Conservation (phyloP, 2,888 invertebrate species). For the Steinernema scapterisci region DNA sequence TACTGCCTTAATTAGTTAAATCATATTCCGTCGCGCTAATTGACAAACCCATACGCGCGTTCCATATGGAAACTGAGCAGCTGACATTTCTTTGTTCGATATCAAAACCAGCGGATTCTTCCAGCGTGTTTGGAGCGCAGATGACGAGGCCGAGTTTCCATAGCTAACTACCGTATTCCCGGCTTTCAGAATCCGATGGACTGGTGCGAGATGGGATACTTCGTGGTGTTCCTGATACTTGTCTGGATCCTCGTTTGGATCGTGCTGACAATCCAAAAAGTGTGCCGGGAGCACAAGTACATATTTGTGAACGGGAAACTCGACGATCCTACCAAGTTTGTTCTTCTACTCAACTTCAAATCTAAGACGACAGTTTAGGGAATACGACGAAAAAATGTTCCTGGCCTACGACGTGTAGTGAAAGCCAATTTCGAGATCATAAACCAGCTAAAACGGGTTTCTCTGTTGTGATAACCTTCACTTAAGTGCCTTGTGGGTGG, state of each 20-base stretch:
- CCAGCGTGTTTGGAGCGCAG: too few species aligned
- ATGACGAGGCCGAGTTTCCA: too few species aligned
- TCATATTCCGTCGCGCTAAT: conserved; percentile 4
- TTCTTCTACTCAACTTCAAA: too few species aligned
- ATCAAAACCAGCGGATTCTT: too few species aligned
- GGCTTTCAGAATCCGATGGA: neutral
- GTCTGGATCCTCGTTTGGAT: conserved; percentile 17
- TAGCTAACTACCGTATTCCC: too few species aligned
- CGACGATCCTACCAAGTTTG: conserved; percentile 8
- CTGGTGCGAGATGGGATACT: conserved; percentile 29
- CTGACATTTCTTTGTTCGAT: too few species aligned
- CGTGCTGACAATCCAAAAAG: conserved; percentile 12
- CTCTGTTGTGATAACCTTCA: neutral
- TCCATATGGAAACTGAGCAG: too few species aligned
- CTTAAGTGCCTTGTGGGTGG: neutral
- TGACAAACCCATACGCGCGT: neutral
- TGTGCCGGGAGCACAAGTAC: conserved; percentile 19
- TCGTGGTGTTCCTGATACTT: conserved; percentile 1
- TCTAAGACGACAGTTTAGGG: conserved; percentile 1
- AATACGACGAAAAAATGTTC: conserved; percentile 16
- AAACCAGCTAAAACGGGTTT: neutral
- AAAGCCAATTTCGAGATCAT: neutral
- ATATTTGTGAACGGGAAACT: conserved; percentile 20
- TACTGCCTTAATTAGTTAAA: neutral
- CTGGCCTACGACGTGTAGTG: conserved; percentile 12